phyloP scores from a whole-genome alignment of 2,113 vertebrate genomes.

The Grantiella picta region DNA sequence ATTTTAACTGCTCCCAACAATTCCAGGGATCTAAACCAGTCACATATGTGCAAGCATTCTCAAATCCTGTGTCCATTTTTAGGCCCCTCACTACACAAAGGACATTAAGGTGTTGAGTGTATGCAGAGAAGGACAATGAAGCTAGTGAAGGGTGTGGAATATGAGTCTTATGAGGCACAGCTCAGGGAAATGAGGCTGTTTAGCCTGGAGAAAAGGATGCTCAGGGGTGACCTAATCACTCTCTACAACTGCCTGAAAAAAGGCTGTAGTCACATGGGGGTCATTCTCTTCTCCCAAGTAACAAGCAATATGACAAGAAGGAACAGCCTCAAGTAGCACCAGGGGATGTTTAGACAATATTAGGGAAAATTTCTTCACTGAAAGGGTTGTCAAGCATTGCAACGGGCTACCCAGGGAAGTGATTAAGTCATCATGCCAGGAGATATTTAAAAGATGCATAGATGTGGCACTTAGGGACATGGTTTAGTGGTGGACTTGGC shows the following conservation, averaged over 20 bases:
- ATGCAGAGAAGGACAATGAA: neutral
- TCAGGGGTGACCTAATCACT: neutral
- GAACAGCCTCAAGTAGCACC: neutral
- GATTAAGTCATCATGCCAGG: too few relatives aligned
- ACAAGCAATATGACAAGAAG: neutral
- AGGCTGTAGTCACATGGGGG: accelerated
- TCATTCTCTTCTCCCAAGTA: neutral
- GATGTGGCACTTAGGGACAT: neutral
- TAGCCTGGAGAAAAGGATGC: neutral
- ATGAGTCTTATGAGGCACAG: neutral
- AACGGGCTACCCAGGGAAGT: neutral
- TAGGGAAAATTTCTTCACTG: neutral
- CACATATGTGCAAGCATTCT: neutral
- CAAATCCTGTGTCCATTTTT: neutral
- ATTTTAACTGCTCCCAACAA: neutral
- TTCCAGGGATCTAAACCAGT: neutral
- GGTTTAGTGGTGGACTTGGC: neutral
- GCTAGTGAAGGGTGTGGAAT: neutral
- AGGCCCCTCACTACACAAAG: neutral
- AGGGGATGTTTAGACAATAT: neutral
- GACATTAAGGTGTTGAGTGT: neutral
- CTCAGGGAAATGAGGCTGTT: neutral
- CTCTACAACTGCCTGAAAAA: neutral
- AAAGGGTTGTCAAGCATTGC: neutral
- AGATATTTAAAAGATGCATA: neutral